phyloP scores from a whole-genome alignment of 2,113 vertebrate genomes.

The Grammomys surdaster region DNA sequence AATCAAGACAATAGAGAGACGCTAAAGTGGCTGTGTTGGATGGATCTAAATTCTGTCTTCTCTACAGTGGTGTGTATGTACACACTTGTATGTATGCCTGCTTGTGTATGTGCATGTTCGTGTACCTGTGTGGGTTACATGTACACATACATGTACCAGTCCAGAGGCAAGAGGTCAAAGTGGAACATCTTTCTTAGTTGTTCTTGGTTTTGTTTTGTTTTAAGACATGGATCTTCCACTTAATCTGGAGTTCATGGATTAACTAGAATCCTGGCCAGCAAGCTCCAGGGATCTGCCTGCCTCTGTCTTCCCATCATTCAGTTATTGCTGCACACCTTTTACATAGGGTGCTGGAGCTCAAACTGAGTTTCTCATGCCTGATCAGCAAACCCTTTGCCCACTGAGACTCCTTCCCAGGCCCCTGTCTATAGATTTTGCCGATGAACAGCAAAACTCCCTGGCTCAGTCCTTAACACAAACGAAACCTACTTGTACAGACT shows the following conservation, averaged over 20 bases:
- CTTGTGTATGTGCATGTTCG: not conserved
- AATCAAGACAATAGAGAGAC: not conserved
- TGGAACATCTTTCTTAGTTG: not conserved
- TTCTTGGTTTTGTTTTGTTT: not conserved
- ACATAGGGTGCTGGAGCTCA: not conserved
- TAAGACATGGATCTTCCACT: not conserved
- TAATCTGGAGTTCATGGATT: not conserved
- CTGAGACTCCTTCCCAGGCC: not conserved
- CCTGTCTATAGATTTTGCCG: not conserved
- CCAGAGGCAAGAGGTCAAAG: not conserved
- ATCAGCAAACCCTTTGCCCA: not conserved
- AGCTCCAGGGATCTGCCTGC: not conserved
- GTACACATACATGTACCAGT: not conserved
- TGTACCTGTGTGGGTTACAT: not conserved
- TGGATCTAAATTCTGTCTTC: not conserved
- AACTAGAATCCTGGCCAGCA: not conserved
- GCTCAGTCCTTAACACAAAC: constrained; percentile 32
- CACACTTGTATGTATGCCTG: not conserved
- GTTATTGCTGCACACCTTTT: not conserved
- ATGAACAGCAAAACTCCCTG: constrained; percentile 60
- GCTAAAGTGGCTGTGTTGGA: not conserved
- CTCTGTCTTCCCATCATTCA: too few species aligned
- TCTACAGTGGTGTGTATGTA: not conserved
- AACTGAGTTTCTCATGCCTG: not conserved
- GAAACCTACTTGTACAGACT: constrained; percentile 57